A percentile compares a stretch with the other conserved stretches of the same genome.
These are phyloP conservation scores for Drosophila auraria DNA, from an alignment of 1,140 invertebrate species.

Conservation along the genomic window DNA sequence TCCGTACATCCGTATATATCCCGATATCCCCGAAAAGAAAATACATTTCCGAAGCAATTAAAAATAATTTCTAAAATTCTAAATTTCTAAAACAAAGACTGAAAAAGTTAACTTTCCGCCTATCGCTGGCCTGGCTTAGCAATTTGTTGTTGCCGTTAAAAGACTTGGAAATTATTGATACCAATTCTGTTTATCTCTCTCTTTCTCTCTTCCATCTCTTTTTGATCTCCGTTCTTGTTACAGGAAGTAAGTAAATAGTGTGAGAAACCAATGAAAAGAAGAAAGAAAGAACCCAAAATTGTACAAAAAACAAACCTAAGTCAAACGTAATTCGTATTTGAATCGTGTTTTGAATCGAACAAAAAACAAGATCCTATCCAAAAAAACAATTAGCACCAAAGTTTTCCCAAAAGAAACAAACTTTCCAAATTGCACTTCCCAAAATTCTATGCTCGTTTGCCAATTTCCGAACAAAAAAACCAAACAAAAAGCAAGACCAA, in stretches of 20 bases:
- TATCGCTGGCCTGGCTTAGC: constrained; percentile 80
- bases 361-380: constrained; percentile 16
- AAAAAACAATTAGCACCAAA: constrained; percentile 41
- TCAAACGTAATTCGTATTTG: constrained; percentile 44
- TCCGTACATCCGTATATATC: constrained; percentile 25
- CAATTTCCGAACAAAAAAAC: constrained; percentile 39
- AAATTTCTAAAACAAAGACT: constrained; percentile 51
- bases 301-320: constrained; percentile 25
- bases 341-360: constrained; percentile 25
- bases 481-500: constrained; percentile 12
- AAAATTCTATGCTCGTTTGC: constrained; percentile 44
- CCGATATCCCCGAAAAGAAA: constrained; percentile 18
- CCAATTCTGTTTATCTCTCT: constrained; percentile 72
- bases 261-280: constrained; percentile 60
- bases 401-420: constrained; percentile 7
- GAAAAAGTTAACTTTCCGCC: constrained; percentile 65
- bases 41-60: constrained; percentile 56
- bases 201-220: constrained; percentile 62
- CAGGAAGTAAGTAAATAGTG: constrained; percentile 82
- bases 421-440: constrained; percentile 34
- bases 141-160: constrained; percentile 65
- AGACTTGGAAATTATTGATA: constrained; percentile 72
- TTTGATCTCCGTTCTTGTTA: constrained; percentile 72
- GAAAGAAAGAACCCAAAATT: constrained; percentile 41
- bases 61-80: constrained; percentile 48